Conservation (phyloP, 2,113 vertebrate species). For the Menura novaehollandiae region DNA sequence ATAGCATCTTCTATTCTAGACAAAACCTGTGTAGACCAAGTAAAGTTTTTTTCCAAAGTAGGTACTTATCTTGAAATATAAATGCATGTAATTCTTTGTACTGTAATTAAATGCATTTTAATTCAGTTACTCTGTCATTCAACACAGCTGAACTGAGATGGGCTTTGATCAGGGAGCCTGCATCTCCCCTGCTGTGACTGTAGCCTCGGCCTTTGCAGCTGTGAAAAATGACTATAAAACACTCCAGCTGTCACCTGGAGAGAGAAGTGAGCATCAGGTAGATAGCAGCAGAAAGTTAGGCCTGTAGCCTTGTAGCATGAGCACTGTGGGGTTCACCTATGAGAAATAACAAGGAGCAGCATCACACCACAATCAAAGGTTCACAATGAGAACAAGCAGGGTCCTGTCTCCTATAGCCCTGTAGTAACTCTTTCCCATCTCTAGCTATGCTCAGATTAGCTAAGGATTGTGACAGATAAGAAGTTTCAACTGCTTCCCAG, state of each 20-base stretch:
- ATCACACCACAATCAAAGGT: background rate
- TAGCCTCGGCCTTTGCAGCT: background rate
- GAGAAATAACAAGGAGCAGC: background rate
- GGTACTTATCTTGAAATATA: background rate
- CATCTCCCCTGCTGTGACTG: background rate
- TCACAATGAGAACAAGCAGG: background rate
- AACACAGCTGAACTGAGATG: background rate
- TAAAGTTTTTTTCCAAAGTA: background rate
- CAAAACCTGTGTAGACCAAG: background rate
- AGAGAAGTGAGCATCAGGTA: background rate
- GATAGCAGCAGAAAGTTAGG: background rate
- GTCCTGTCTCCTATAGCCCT: background rate
- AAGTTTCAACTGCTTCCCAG: background rate
- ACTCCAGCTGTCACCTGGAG: background rate
- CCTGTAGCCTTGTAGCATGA: background rate
- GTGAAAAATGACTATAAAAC: background rate
- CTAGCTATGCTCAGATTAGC: background rate
- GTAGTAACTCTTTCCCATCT: background rate
- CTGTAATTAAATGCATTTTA: background rate
- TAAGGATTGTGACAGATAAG: background rate
- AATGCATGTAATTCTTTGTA: background rate
- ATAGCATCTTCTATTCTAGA: background rate
- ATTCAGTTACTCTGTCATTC: background rate
- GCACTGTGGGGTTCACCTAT: background rate
- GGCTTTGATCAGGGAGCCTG: background rate